Base-by-base conservation (phyloP, 1,140 invertebrate genomes). In the Pissodes strobi region DNA sequence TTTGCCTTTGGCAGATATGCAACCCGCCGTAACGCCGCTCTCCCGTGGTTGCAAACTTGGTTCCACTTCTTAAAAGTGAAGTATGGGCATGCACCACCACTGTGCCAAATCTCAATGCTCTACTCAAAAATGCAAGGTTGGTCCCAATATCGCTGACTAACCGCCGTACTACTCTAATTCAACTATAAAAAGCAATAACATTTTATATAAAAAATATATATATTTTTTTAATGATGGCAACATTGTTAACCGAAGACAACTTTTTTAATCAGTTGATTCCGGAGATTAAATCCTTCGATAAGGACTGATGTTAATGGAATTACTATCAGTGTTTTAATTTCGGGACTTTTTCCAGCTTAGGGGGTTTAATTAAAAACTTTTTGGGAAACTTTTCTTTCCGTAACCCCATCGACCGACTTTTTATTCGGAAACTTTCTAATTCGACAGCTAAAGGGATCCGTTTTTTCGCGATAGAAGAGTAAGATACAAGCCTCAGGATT, bases 201-300 rank as follows among this genome's bases (percentile, higher is more conserved):
- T n/a, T n/a, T n/a, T n/a, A n/a, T n/a, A n/a, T n/a, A n/a, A n/a
- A n/a, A n/a, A n/a, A n/a, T n/a, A n/a, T n/a, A n/a, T n/a, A n/a
- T n/a, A n/a, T n/a, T n/a, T n/a, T n/a, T n/a, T n/a, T n/a, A n/a
- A n/a, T n/a, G n/a, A n/a, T n/a, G 62, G 62, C 62, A 64, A 57
- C 62, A 45, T 21, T 12, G 62, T 6, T 5, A 10, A 69, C 67
- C 39, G 69, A 68, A 70, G 68, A 75, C 74, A 76, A 77, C 74
- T 76, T 77, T 76, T 77, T 77, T 76, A 77, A 76, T 76, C 74
- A 75, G 71, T 69, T 72, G 72, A 77, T 77, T 74, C 73, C 70
- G 69, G 67, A 72, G 74, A 76, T 77, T 71, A 75, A 66, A 72
- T 69, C 67, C 70, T 66, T 61, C 59, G 76, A 77, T 77, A 75